phyloP scores from a whole-genome alignment of 2,797 vertebrate species.

The Xenops minutus region DNA sequence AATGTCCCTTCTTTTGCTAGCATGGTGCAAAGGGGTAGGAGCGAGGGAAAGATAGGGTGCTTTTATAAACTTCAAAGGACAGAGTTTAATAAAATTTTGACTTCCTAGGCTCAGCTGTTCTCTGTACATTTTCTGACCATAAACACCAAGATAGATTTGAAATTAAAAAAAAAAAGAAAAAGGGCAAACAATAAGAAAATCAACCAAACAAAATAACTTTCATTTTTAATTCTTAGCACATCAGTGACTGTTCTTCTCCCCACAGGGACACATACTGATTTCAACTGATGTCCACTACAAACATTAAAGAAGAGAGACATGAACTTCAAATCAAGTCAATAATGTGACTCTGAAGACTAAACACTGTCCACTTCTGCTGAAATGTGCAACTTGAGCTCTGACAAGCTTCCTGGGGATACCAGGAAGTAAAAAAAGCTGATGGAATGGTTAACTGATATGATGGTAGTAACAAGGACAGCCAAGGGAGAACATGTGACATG shows the following conservation, averaged over 20 bases:
- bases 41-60: neutral
- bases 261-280: constrained; percentile 70
- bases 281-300: constrained; percentile 66
- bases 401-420: neutral
- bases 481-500: neutral
- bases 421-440: neutral
- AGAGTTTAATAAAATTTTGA: neutral
- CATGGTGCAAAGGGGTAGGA: neutral
- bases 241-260: neutral
- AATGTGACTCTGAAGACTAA: neutral
- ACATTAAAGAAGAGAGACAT: constrained; percentile 12
- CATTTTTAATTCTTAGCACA: neutral
- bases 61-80: neutral
- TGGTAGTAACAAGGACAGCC: neutral
- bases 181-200: neutral
- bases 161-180: neutral
- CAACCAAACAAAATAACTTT: neutral
- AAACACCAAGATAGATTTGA: neutral
- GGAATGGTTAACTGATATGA: neutral
- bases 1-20: neutral
- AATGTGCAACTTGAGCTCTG: neutral
- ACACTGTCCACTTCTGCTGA: neutral
- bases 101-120: neutral
- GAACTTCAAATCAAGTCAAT: neutral
- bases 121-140: neutral